phyloP scores from a whole-genome alignment of 2,888 invertebrate genomes.

The Pollenia labialis region DNA sequence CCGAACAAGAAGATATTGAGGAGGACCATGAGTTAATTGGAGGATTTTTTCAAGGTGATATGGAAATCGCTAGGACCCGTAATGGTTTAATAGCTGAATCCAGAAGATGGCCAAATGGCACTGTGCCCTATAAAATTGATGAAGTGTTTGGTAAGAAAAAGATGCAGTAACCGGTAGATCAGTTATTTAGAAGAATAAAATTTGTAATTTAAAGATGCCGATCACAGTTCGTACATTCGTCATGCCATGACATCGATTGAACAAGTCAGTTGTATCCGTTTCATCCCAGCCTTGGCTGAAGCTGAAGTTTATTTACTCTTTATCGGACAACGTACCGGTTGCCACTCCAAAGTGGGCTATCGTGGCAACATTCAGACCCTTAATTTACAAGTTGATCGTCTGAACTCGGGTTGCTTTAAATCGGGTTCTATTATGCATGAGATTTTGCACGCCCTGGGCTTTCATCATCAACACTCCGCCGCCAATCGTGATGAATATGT shows the following conservation, averaged over 20 bases:
- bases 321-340: slow-evolving; percentile 85
- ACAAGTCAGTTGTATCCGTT: slow-evolving; percentile 71
- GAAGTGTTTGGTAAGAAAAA: slow-evolving; percentile 10
- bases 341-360: slow-evolving; percentile 90
- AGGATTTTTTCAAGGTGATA: slow-evolving; percentile 2
- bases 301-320: slow-evolving; percentile 4
- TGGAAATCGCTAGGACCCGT: background rate
- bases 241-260: slow-evolving; percentile 74
- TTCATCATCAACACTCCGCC: slow-evolving; percentile 91
- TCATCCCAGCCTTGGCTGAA: slow-evolving; percentile 58
- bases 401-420: slow-evolving; percentile 79
- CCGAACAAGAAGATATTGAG: background rate
- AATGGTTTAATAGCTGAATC: slow-evolving; percentile 3
- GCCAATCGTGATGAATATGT: slow-evolving; percentile 89
- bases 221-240: background rate
- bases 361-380: slow-evolving; percentile 82
- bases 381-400: slow-evolving; percentile 75
- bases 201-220: background rate
- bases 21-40: slow-evolving; percentile 3
- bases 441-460: slow-evolving; percentile 90
- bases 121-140: slow-evolving; percentile 3
- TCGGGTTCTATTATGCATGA: slow-evolving; percentile 89
- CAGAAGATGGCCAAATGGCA: slow-evolving; percentile 7
- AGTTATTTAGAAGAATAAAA: background rate
- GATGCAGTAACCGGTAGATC: too few species aligned